Evolutionary conservation across 1,140 invertebrate species (phyloP).

Genomic region (Manduca sexta): DNA sequence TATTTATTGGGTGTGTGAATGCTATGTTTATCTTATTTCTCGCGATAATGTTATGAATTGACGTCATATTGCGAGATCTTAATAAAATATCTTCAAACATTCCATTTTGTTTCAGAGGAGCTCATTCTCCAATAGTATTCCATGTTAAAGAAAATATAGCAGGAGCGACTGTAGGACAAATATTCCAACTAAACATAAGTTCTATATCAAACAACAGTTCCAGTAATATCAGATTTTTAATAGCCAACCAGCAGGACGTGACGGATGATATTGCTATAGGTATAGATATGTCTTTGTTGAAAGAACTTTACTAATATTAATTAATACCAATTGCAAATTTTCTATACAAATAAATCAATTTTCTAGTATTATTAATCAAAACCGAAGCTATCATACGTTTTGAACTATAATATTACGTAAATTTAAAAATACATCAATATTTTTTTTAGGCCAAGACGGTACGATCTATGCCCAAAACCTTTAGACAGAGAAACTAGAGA

Average conservation of each 20-base stretch:
- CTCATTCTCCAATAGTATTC: slow-evolving; percentile 80
- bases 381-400: too few species aligned
- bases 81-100: too few species aligned
- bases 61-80: too few species aligned
- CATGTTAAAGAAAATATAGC: slow-evolving; percentile 85
- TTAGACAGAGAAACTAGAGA: slow-evolving; percentile 85
- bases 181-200: slow-evolving; percentile 77
- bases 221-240: slow-evolving; percentile 78
- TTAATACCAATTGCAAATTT: too few species aligned
- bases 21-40: too few species aligned
- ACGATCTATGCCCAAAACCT: slow-evolving; percentile 82
- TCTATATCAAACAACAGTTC: slow-evolving; percentile 43
- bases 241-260: slow-evolving; percentile 86
- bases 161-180: slow-evolving; percentile 83
- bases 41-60: too few species aligned
- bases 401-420: too few species aligned
- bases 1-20: too few species aligned
- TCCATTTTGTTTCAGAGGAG: slow-evolving; percentile 71
- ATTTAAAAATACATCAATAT: slow-evolving; percentile 10
- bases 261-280: slow-evolving; percentile 83
- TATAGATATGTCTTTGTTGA: too few species aligned
- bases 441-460: slow-evolving; percentile 76
- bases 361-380: too few species aligned
- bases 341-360: too few species aligned
- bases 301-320: too few species aligned